phyloP scores from a whole-genome alignment of 2,797 vertebrate genomes.

The Argya squamiceps region DNA sequence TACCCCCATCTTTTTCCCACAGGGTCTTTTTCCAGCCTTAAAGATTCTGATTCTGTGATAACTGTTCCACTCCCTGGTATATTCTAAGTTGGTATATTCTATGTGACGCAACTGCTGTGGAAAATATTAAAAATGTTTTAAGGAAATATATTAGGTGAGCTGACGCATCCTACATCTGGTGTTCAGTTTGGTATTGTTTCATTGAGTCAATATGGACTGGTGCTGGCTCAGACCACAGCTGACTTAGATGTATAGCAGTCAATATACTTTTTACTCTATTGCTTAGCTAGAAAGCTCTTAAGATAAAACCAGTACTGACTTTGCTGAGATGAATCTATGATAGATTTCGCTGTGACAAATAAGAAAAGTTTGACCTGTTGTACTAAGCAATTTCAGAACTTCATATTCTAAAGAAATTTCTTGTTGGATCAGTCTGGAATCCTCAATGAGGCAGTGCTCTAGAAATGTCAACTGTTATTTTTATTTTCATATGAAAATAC shows the following conservation, averaged over 20 bases:
- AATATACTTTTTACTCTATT: background rate
- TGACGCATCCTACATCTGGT: background rate
- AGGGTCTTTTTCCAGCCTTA: background rate
- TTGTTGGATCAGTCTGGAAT: background rate
- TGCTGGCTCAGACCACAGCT: background rate
- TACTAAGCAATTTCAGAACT: background rate
- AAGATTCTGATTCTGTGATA: background rate
- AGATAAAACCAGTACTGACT: background rate
- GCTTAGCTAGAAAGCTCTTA: background rate
- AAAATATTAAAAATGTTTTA: background rate
- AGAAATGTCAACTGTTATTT: conserved; percentile 7
- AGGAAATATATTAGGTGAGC: background rate
- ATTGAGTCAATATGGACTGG: background rate
- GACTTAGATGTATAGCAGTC: background rate
- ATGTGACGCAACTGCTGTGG: background rate
- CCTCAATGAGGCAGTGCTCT: background rate
- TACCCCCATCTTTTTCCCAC: background rate
- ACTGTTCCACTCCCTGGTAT: background rate
- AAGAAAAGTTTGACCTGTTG: background rate
- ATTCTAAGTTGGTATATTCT: background rate
- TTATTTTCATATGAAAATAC: background rate
- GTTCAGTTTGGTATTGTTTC: background rate
- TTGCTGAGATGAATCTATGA: background rate
- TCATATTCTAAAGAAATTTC: background rate
- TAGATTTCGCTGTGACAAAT: background rate